Conservation (phyloP, 2,888 invertebrate species). For the Fissipunctia ypsillon region DNA sequence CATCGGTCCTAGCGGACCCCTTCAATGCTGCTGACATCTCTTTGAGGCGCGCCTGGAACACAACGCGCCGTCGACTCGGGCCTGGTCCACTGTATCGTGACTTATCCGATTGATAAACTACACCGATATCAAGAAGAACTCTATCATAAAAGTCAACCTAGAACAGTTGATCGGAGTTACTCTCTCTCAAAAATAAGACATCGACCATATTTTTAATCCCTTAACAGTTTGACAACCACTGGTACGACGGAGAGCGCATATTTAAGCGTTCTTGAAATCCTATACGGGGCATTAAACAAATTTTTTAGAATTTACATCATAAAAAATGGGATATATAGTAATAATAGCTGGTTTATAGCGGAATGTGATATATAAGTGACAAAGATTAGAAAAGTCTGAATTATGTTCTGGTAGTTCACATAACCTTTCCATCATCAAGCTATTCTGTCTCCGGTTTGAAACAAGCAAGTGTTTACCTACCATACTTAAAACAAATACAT, state of each 20-base stretch:
- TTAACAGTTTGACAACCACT: conserved; percentile 72
- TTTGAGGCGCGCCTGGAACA: too few relatives aligned
- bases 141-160: not conserved
- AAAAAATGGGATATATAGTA: conserved; percentile 61
- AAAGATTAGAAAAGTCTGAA: conserved; percentile 28
- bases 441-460: not conserved
- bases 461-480: not conserved
- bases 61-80: too few relatives aligned
- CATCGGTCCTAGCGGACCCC: too few relatives aligned
- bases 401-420: conserved; percentile 11
- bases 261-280: conserved; percentile 82
- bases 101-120: not conserved
- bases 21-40: too few relatives aligned
- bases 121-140: not conserved
- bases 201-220: conserved; percentile 8
- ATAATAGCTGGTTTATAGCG: conserved; percentile 60
- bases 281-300: conserved; percentile 74
- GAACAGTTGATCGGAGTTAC: not conserved
- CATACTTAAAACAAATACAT: not conserved
- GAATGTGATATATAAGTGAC: conserved; percentile 56
- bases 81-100: not conserved
- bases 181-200: conserved; percentile 3
- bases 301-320: conserved; percentile 68
- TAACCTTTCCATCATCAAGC: not conserved
- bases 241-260: conserved; percentile 74